Evolutionary conservation across 2,113 vertebrate species (phyloP).

Genomic region (Pithys albifrons): DNA sequence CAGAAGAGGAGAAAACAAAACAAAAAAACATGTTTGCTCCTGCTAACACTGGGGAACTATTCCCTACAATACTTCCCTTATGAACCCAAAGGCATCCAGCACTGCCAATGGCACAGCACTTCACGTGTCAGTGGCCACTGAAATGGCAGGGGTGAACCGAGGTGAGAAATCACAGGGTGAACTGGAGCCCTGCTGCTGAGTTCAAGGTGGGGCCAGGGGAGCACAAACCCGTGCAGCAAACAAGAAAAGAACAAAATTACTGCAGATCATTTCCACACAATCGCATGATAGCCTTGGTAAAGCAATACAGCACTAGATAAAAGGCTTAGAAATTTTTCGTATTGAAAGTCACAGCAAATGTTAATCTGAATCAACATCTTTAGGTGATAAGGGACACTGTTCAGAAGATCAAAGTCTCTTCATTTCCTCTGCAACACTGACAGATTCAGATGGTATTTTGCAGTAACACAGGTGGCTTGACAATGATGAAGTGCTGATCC

Average conservation of each 20-base stretch:
- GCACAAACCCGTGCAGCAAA: not conserved
- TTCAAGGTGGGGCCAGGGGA: not conserved
- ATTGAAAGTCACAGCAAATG: not conserved
- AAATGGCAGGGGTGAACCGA: conserved; percentile 6
- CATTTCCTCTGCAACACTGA: conserved; percentile 29
- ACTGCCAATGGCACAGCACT: not conserved
- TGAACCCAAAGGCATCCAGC: not conserved
- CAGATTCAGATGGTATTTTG: not conserved
- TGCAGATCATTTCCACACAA: not conserved
- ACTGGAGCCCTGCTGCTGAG: not conserved
- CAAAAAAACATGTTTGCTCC: not conserved
- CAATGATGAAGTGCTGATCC: not conserved
- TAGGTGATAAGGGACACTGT: not conserved
- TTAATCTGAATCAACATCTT: conserved; percentile 42
- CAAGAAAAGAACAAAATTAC: not conserved
- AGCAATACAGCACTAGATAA: not conserved
- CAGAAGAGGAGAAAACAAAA: not conserved
- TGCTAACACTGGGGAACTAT: not conserved
- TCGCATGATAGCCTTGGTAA: not conserved
- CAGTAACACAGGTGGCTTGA: conserved; percentile 9
- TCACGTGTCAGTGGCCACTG: not conserved
- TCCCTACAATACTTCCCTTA: not conserved
- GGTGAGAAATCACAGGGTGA: not conserved
- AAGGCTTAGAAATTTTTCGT: not conserved
- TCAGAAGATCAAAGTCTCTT: conserved; percentile 5